phyloP scores from a whole-genome alignment of 1,140 invertebrate species.

The Drosophila kohkoa region DNA sequence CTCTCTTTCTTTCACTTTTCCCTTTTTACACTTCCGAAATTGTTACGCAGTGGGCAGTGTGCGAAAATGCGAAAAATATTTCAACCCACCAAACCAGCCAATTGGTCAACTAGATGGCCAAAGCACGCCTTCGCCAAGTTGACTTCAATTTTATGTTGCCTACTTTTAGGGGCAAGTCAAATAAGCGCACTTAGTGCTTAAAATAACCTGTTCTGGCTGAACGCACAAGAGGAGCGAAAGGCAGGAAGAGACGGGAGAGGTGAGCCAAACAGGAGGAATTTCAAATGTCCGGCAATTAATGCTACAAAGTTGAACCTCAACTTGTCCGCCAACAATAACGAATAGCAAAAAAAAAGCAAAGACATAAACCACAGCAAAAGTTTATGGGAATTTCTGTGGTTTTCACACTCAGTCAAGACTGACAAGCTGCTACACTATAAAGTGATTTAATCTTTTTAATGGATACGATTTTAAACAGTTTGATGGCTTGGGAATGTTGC shows the following conservation, averaged over 20 bases:
- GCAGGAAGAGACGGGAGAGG: neutral
- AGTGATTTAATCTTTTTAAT: slow-evolving; percentile 15
- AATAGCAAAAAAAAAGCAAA: neutral
- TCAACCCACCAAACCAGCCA: neutral
- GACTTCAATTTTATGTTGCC: slow-evolving; percentile 5
- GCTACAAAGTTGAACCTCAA: slow-evolving; percentile 20
- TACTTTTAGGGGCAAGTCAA: neutral
- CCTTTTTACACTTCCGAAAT: neutral
- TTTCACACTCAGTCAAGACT: slow-evolving; percentile 8
- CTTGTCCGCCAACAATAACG: neutral
- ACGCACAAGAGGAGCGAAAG: neutral
- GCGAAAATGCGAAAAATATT: slow-evolving; percentile 21
- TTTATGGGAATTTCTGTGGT: slow-evolving; percentile 17
- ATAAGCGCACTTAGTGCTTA: too few species aligned
- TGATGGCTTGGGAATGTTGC: neutral
- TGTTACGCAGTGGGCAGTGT: neutral
- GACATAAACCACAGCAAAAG: neutral
- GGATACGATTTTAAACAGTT: neutral
- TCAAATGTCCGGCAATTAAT: slow-evolving; percentile 36
- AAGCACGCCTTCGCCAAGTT: too few species aligned
- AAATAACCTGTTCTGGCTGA: neutral
- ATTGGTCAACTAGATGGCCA: neutral
- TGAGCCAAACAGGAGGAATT: neutral
- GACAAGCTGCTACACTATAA: neutral
- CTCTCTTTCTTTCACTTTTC: neutral